Conservation (phyloP, 2,113 vertebrate species). For the Rynchops niger region DNA sequence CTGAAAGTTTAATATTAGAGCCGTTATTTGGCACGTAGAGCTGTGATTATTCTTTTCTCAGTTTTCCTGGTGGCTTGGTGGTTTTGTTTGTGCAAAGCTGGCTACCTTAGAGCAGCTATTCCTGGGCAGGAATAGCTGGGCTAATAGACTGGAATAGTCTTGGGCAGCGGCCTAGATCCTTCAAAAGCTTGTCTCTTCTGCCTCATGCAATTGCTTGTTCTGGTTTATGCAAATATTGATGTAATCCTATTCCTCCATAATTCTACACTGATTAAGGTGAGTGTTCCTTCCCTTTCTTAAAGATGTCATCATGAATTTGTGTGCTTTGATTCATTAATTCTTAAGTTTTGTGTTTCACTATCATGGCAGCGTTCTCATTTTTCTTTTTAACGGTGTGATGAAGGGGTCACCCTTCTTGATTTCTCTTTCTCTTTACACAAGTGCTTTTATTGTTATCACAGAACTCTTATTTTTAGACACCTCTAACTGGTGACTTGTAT, state of each 20-base stretch:
- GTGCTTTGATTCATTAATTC: neutral
- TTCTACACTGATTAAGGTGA: neutral
- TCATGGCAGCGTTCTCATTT: neutral
- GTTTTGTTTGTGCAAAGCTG: neutral
- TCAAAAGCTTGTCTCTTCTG: neutral
- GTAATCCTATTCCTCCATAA: neutral
- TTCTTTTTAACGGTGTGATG: neutral
- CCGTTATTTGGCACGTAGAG: accelerated
- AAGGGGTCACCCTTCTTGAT: neutral
- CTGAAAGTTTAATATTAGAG: neutral
- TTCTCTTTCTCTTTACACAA: neutral
- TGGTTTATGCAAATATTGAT: neutral
- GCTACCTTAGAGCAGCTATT: neutral
- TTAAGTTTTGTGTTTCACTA: neutral
- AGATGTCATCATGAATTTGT: neutral
- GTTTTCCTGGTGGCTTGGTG: neutral
- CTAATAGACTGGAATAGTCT: too few species aligned
- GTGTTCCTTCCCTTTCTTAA: neutral
- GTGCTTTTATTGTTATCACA: neutral
- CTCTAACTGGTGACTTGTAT: neutral
- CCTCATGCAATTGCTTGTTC: neutral
- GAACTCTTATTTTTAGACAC: neutral
- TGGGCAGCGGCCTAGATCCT: neutral
- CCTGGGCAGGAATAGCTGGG: too few species aligned
- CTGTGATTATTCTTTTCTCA: neutral